Conservation (phyloP, 2,113 vertebrate genomes). For the Laticauda colubrina region DNA sequence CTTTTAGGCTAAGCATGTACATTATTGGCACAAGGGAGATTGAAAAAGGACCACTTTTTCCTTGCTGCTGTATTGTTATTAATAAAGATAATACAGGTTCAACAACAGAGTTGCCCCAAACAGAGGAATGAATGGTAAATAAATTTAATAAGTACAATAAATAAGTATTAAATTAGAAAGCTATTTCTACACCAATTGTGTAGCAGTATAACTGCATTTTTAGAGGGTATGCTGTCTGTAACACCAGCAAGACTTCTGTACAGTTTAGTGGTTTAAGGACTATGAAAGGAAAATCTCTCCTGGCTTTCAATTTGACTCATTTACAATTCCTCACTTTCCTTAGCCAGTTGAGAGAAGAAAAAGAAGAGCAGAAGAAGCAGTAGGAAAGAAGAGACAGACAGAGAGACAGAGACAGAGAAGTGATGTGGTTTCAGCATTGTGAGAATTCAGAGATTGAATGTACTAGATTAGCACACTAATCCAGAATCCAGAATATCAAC, state of each 20-base stretch:
- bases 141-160: background rate
- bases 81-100: constrained; percentile 4
- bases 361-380: background rate
- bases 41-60: background rate
- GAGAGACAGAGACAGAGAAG: background rate
- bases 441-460: background rate
- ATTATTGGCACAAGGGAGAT: constrained; percentile 20
- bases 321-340: background rate
- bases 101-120: background rate
- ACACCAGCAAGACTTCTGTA: background rate
- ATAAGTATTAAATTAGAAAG: constrained; percentile 1
- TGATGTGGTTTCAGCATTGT: background rate
- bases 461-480: background rate
- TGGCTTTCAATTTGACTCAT: background rate
- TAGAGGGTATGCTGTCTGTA: background rate
- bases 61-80: constrained; percentile 11
- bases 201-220: background rate
- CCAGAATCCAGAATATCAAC: background rate
- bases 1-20: constrained; percentile 11
- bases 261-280: background rate
- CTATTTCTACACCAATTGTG: background rate
- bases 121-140: background rate
- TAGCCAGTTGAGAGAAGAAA: background rate
- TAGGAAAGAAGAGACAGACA: background rate
- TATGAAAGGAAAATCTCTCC: background rate